Conservation (phyloP, 2,113 vertebrate genomes). For the Tenrec ecaudatus region DNA sequence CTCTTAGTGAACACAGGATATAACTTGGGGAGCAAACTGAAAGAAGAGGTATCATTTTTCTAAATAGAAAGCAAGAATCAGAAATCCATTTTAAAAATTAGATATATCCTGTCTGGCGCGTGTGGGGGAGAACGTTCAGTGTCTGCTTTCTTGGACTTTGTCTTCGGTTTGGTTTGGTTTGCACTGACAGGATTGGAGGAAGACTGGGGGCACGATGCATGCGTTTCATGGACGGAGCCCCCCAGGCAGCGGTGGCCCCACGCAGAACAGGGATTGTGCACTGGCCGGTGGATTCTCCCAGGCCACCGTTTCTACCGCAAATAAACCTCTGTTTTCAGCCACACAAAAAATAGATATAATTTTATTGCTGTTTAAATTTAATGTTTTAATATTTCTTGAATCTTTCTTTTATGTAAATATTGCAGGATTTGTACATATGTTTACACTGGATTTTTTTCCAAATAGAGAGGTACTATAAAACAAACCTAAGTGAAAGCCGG, state of each 20-base stretch:
- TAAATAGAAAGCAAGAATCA: neutral
- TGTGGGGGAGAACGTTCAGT: neutral
- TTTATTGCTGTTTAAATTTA: neutral
- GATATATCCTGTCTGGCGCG: no score
- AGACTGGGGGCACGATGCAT: conserved; percentile 85
- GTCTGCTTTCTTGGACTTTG: neutral
- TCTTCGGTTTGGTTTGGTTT: conserved; percentile 68
- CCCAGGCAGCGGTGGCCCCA: conserved; percentile 81
- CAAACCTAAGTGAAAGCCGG: no score
- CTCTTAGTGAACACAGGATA: neutral
- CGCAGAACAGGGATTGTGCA: conserved; percentile 85
- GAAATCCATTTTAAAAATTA: neutral
- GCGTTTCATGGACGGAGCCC: conserved; percentile 89
- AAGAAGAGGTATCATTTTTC: neutral
- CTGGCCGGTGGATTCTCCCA: conserved; percentile 87
- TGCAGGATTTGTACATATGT: no score
- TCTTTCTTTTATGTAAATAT: no score
- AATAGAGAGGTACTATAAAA: no score
- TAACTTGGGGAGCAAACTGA: neutral
- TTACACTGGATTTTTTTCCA: no score
- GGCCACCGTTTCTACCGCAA: conserved; percentile 88
- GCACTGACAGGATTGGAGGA: conserved; percentile 71
- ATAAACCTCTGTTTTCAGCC: conserved; percentile 89
- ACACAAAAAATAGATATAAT: neutral
- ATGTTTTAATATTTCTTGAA: neutral